Base-by-base conservation (phyloP, 2,797 vertebrate genomes). In the Phoeniculus purpureus region DNA sequence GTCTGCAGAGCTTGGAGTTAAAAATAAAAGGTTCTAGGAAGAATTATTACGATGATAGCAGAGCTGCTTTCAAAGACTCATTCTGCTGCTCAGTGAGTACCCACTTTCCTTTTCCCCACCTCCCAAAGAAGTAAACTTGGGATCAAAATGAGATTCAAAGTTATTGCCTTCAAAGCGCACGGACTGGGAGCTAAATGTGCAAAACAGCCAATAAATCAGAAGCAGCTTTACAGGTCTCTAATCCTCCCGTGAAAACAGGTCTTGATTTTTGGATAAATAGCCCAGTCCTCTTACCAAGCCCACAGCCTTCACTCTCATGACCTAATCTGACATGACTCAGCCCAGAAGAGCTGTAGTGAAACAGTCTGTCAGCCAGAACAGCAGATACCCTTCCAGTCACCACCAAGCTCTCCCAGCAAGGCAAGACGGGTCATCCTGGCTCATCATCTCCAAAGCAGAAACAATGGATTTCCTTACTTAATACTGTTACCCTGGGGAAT, bases 291-390 rank as follows among this genome's bases (percentile, higher is more conserved):
- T 81, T 17, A 27, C 54, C 56, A 67, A 85, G 79, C 76, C 77
- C 34, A n/a, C 59, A 29, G 8, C 34, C 83, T 83, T 93, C 22
- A 3, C 83, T 95, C 94, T 87, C 92, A 87, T 93, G 86, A 85
- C 88, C 89, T 89, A 60, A 91, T 87, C 64, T 45, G 48, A 77
- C 62, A 15, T 40, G 81, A 95, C 50, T 88, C 92, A 94, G 48
- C 51, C 85, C 31, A 0, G 55, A 70, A 23, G 17, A 60, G 45
- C 51, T 77, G 45, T 2, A 1, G 16, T 32, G 55, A 52, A 86
- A 15, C 3, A 2, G 2, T 0, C 0, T 55, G 31, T 37, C 64
- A 81, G 52, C 34, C 37, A 89, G 54, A 43, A 83, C 54, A 70
- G 51, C 9, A 32, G 34, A 79, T 54, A 31, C 40, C 31, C 56